phyloP scores from a whole-genome alignment of 2,113 vertebrate genomes.

The Passer montanus region DNA sequence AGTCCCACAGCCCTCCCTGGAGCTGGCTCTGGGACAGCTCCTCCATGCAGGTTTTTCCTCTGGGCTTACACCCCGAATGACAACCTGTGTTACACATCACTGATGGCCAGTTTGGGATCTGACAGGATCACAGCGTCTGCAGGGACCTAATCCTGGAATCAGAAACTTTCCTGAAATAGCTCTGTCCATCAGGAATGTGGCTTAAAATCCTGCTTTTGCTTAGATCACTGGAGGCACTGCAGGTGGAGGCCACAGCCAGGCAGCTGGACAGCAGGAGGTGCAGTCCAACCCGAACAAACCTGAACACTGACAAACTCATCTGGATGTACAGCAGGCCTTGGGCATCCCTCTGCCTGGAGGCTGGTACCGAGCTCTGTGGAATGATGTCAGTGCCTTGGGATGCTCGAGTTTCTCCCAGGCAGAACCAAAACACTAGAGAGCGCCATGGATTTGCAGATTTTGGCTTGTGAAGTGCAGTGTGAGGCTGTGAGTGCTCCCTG shows the following conservation, averaged over 20 bases:
- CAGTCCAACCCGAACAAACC: background rate
- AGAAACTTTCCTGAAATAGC: background rate
- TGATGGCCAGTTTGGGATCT: background rate
- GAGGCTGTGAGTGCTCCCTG: background rate
- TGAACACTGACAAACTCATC: fast-evolving
- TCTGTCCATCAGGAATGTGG: background rate
- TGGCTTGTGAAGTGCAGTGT: background rate
- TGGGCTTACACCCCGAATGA: background rate
- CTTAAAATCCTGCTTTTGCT: background rate
- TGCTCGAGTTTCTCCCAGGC: background rate
- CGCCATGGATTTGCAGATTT: conserved; percentile 30
- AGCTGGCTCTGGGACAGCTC: background rate
- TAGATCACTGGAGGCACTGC: background rate
- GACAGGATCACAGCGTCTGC: background rate
- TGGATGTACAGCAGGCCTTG: background rate
- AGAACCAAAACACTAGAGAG: conserved; percentile 41
- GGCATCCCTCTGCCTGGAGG: background rate
- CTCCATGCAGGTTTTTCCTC: background rate
- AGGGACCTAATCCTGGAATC: background rate
- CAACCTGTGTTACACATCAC: fast-evolving
- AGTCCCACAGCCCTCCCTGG: background rate
- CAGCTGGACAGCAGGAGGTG: background rate
- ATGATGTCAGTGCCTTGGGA: background rate
- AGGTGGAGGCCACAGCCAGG: background rate
- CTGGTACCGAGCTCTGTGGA: background rate